A percentile compares a stretch with the other conserved stretches of the same genome.
Conservation (phyloP, 2,113 vertebrate species). For the Lamprologus tigripictilis region DNA sequence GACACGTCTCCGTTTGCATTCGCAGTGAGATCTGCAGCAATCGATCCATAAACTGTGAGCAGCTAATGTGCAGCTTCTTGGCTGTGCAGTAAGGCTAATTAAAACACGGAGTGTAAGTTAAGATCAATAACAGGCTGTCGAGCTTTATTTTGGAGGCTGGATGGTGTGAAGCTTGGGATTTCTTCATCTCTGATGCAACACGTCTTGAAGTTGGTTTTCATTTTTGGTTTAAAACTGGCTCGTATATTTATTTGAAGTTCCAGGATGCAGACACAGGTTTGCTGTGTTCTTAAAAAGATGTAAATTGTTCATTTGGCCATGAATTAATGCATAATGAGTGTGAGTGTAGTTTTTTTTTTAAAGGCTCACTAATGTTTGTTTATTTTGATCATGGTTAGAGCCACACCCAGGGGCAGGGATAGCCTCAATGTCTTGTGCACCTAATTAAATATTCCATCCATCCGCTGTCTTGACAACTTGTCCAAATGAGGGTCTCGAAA, state of each 20-base stretch:
- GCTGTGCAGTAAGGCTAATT: background rate
- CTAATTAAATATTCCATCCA: background rate
- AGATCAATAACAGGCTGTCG: background rate
- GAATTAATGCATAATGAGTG: background rate
- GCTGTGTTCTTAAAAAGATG: background rate
- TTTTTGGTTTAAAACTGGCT: background rate
- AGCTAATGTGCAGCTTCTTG: background rate
- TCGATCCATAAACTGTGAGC: background rate
- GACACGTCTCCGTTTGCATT: background rate
- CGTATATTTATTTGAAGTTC: background rate
- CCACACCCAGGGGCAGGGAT: background rate
- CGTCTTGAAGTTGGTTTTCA: background rate
- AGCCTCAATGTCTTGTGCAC: background rate
- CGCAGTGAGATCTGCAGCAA: background rate
- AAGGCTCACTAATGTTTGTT: background rate
- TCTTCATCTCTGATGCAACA: background rate
- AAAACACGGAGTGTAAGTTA: background rate
- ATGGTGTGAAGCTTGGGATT: background rate
- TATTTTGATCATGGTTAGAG: background rate
- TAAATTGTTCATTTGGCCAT: background rate
- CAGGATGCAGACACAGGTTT: background rate
- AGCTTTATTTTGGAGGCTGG: background rate
- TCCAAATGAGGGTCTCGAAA: background rate
- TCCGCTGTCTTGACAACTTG: fast-evolving
- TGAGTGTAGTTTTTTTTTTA: background rate